Evolutionary conservation across 2,113 vertebrate genomes (phyloP), one percentile per base, ranked within the genome.

Genomic region (Struthidea cinerea): DNA sequence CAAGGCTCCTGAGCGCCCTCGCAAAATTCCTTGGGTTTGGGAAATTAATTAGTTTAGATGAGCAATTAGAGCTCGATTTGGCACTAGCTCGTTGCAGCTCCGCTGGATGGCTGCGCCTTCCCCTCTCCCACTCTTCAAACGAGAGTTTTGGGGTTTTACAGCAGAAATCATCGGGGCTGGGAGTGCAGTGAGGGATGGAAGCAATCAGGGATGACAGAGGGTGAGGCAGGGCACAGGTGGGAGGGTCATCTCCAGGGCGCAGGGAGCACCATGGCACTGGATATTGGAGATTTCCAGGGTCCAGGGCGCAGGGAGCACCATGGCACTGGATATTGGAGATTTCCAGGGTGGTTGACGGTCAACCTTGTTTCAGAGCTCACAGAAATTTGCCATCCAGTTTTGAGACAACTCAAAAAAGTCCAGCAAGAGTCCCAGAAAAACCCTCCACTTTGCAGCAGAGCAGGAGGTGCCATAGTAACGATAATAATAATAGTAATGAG

Each of bases 151-250:
- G 42, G 2, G 1, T 33, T 71, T 60, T 50, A 28, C 10, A 28
- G 60, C 19, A 75, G 70, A 77, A 63, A 44, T 21, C 13, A 4
- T 30, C 0, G 0, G 44, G 18, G 33, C 15, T 74, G 27, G 20
- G 42, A 47, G 37, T 11, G 9, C 33, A 28, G 23, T 7, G 18
- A 46, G 73, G 39, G 32, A 35, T 0, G 3, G 52, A 47, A 42
- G 47, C 22, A 74, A 67, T 39, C 4, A 7, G 19, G 16, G n/a
- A 10, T 9, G 37, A 8, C 15, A 41, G 17, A 0, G 3, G 18
- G 13, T 7, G 37, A 87, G 23, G 35, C 23, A 64, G 32, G 39
- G 59, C 41, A 22, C 17, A 27, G 39, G 33, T 33, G 46, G 32
- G 6, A 37, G 16, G 15, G 37, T 11, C n/a, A 4, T 23, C 39